Percentiles rank a stretch among this genome's conserved stretches.
Evolutionary conservation across 2,113 vertebrate genomes (phyloP).

Genomic region (Spermophilus dauricus): DNA sequence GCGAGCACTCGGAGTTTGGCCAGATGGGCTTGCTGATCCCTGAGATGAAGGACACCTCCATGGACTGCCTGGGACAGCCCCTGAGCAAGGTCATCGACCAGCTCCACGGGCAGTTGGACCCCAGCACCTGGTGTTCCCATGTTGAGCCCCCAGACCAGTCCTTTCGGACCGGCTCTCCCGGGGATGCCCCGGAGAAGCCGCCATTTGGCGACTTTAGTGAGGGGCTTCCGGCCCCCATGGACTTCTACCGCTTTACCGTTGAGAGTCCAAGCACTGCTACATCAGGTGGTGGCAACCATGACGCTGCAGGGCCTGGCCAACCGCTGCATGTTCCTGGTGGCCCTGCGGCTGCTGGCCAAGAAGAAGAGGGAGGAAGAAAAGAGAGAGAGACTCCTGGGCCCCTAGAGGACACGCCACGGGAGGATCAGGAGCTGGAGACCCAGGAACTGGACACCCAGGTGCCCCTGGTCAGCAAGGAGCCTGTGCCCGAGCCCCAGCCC

Average conservation of each 20-base stretch:
- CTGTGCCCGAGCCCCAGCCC: not conserved
- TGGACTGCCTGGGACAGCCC: conserved; percentile 94
- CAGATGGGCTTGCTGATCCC: conserved; percentile 90
- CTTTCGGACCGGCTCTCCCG: conserved; percentile 94
- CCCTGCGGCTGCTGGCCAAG: conserved; percentile 91
- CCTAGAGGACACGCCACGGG: conserved; percentile 61
- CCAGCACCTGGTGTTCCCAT: conserved; percentile 84
- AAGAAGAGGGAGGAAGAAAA: conserved; percentile 86
- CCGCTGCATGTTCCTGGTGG: conserved; percentile 94
- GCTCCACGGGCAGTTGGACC: conserved; percentile 92
- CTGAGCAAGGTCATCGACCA: conserved; percentile 94
- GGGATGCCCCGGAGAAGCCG: conserved; percentile 91
- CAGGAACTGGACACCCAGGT: not conserved
- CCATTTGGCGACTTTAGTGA: conserved; percentile 87
- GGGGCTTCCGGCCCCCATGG: conserved; percentile 91
- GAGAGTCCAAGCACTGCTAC: conserved; percentile 95
- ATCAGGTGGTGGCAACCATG: conserved; percentile 96
- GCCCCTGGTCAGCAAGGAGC: conserved; percentile 2
- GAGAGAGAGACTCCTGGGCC: conserved; percentile 65
- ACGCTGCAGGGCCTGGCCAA: conserved; percentile 96
- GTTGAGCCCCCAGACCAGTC: conserved; percentile 88
- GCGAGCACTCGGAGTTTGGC: conserved; percentile 26
- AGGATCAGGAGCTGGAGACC: not conserved
- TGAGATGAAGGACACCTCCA: conserved; percentile 95
- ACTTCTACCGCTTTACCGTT: conserved; percentile 96